Percentiles rank a stretch among this genome's conserved stretches.
phyloP scores from a whole-genome alignment of 2,113 vertebrate species.

The Trogon melanurus region DNA sequence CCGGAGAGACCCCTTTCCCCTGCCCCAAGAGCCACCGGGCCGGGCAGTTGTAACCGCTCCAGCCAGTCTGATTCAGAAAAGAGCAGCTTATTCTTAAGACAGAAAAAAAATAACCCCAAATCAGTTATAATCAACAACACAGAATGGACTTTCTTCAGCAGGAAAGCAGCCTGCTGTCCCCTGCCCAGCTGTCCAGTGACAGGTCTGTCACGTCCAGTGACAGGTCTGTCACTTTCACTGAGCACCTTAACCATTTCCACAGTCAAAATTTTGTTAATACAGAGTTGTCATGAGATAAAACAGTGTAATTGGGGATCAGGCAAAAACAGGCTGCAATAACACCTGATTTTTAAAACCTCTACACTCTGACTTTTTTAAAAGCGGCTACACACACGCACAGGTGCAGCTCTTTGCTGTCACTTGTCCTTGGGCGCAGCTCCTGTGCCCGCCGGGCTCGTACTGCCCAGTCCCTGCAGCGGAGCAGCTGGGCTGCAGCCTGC shows the following conservation, averaged over 20 bases:
- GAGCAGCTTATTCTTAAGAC: background rate
- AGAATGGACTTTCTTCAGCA: background rate
- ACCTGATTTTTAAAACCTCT: fast-evolving
- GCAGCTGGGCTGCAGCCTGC: background rate
- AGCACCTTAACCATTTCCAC: fast-evolving
- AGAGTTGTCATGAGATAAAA: background rate
- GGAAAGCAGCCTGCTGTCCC: background rate
- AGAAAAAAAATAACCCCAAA: background rate
- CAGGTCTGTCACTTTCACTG: background rate
- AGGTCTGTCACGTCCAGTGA: fast-evolving
- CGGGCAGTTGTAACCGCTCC: background rate
- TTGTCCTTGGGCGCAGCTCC: background rate
- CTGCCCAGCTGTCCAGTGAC: background rate
- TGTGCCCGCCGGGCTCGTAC: background rate
- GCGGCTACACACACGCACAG: fast-evolving
- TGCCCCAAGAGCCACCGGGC: background rate
- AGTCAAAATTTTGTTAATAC: background rate
- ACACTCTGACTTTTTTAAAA: fast-evolving
- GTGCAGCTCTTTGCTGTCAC: background rate
- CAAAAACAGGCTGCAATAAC: background rate
- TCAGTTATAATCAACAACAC: background rate
- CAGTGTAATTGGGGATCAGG: fast-evolving
- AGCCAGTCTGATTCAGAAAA: background rate
- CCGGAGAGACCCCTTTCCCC: background rate
- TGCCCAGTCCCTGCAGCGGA: background rate